Evolutionary conservation across 2,113 vertebrate genomes (phyloP).

Genomic region (Hemichromis elongatus): DNA sequence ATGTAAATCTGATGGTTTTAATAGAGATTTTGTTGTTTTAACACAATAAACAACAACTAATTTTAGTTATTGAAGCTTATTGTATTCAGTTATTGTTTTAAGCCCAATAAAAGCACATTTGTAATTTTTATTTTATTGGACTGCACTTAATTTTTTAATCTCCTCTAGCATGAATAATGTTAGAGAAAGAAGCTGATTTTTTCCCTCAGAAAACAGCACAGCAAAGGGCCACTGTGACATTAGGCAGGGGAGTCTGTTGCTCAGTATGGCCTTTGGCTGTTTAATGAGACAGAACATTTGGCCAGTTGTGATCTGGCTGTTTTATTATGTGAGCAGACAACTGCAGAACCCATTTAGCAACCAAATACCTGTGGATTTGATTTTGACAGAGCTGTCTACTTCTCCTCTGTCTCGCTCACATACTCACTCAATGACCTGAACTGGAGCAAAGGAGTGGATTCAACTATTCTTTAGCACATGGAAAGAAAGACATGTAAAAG

Average conservation of each 20-base stretch:
- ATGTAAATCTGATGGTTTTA: background rate
- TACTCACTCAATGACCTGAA: conserved; percentile 30
- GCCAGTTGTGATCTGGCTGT: conserved; percentile 37
- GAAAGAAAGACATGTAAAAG: background rate
- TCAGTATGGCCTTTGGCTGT: conserved; percentile 39
- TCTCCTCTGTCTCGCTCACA: background rate
- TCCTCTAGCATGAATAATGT: background rate
- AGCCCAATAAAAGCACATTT: background rate
- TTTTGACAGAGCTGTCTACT: conserved; percentile 24
- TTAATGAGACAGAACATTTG: conserved; percentile 53
- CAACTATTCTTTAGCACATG: background rate
- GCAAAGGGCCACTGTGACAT: background rate
- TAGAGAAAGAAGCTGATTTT: background rate
- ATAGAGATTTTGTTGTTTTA: background rate
- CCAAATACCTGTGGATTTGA: conserved; percentile 49
- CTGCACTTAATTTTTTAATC: background rate
- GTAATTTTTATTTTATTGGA: background rate
- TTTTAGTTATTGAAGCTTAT: background rate
- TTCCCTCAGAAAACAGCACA: background rate
- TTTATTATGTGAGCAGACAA: conserved; percentile 47
- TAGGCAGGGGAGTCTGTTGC: conserved; percentile 1
- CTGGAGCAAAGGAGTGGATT: background rate
- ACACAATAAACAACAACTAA: background rate
- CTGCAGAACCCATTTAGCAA: conserved; percentile 37
- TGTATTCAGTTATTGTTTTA: background rate